Evolutionary conservation across 2,797 vertebrate genomes (phyloP), one percentile per base, ranked within the genome.

Genomic region (Etheostoma nigrum): DNA sequence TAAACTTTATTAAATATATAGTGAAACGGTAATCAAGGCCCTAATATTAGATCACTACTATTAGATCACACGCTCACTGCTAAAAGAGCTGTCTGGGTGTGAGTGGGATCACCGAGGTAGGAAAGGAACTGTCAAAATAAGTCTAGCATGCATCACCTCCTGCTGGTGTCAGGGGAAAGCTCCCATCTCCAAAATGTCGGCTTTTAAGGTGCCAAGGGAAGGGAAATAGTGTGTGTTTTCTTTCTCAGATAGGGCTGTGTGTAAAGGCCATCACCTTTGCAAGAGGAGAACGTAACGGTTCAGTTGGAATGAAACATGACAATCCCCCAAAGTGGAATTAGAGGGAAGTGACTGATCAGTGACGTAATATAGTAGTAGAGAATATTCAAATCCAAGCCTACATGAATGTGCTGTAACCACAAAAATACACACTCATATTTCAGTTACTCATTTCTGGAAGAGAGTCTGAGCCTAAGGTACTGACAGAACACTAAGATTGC

Each of bases 81-180:
- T 80, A 40, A 80, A 77, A 76, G 76, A 25, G 4, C 79, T 6
- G 51, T 79, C 53, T 74, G 48, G 18, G 58, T 66, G 74, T 62
- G 73, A 82, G 78, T 83, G 65, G 76, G 60, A 78, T 45, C 60
- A 74, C 47, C 57, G 58, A 60, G 69, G 73, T 57, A 70, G 67
- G 54, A 78, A 62, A 59, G 59, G 54, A 68, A 70, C 67, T 40
- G 75, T 49, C 33, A 33, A 76, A 55, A 72, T 47, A 79, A 65
- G 53, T 59, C 13, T 2, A 52, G 53, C 59, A 44, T 0, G 1
- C 48, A 48, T 59, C 79, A 45, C 71, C 72, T 79, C 64, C 76
- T 66, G 59, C 57, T 10, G 10, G 6, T 30, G 21, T 54, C 16
- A 3, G 21, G 25, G 33, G 27, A 11, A 40, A 11, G 54, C 44